Evolutionary conservation across 2,113 vertebrate genomes (phyloP).

Genomic region (Crotophaga sulcirostris): DNA sequence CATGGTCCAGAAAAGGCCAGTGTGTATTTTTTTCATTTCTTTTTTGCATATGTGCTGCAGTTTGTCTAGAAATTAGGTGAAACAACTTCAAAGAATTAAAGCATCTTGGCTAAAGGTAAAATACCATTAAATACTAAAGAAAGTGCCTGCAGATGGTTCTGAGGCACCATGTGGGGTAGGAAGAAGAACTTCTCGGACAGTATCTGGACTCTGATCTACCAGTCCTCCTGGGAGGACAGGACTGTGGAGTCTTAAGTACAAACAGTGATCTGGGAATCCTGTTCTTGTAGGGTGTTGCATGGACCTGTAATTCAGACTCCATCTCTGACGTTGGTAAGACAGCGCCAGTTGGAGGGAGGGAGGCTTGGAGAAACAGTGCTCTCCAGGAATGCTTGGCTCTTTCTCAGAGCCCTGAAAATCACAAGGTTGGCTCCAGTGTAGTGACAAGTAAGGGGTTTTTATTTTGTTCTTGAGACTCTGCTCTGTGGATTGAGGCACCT

Average conservation of each 20-base stretch:
- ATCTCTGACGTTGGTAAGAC: not conserved
- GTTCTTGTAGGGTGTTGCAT: not conserved
- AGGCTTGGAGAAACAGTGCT: not conserved
- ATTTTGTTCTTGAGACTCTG: not conserved
- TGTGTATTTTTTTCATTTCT: not conserved
- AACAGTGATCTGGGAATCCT: not conserved
- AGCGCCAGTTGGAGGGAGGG: not conserved
- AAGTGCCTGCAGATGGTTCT: not conserved
- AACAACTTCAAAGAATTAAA: not conserved
- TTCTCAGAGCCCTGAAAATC: not conserved
- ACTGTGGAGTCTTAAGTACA: not conserved
- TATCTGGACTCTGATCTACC: not conserved
- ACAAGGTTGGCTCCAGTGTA: not conserved
- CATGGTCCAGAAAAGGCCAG: not conserved
- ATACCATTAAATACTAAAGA: not conserved
- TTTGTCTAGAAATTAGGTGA: conserved; percentile 5
- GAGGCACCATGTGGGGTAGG: not conserved
- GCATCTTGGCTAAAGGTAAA: not conserved
- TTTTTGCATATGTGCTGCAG: not conserved
- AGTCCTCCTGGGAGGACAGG: not conserved
- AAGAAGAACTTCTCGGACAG: not conserved
- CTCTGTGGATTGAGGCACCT: not conserved
- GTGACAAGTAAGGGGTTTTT: not conserved
- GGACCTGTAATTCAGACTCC: not conserved
- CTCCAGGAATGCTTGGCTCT: not conserved